phyloP scores from a whole-genome alignment of 2,888 invertebrate genomes.

The Leptinotarsa rubiginosa region DNA sequence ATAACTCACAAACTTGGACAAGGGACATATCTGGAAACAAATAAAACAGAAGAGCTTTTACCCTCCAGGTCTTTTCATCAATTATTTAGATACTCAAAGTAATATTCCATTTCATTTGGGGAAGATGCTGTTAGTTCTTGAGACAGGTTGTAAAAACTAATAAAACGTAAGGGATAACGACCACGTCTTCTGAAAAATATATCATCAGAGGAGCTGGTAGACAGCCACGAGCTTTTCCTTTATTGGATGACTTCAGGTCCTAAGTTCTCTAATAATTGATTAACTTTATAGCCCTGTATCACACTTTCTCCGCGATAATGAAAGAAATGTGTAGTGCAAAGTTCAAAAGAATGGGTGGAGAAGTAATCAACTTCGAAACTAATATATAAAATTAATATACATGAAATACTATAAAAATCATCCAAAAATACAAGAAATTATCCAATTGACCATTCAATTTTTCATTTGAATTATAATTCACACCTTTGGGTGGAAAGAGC shows the following conservation, averaged over 20 bases:
- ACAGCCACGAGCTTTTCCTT: conserved; percentile 1
- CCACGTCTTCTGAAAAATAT: conserved; percentile 16
- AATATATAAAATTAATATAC: not conserved
- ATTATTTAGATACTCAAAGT: conserved; percentile 17
- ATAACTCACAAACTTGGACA: conserved; percentile 18
- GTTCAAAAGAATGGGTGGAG: not conserved
- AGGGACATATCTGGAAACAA: conserved; percentile 18
- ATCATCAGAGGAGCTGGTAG: conserved; percentile 7
- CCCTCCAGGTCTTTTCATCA: conserved; percentile 10
- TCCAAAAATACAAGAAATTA: not conserved
- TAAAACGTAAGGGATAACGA: conserved; percentile 12
- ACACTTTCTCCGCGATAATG: not conserved
- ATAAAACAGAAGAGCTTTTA: conserved; percentile 19
- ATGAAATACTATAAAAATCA: not conserved
- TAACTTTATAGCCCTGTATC: conserved; percentile 8
- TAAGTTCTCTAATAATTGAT: conserved; percentile 10
- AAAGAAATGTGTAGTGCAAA: conserved; percentile 13
- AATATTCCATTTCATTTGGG: conserved; percentile 23
- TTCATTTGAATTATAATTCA: no score
- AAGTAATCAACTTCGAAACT: not conserved
- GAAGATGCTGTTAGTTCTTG: conserved; percentile 9
- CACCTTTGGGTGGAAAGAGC: no score
- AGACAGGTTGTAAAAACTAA: conserved; percentile 16
- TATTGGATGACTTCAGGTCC: conserved; percentile 14
- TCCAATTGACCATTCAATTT: no score